phyloP scores from a whole-genome alignment of 2,888 invertebrate species.

The Saturnia pavonia region DNA sequence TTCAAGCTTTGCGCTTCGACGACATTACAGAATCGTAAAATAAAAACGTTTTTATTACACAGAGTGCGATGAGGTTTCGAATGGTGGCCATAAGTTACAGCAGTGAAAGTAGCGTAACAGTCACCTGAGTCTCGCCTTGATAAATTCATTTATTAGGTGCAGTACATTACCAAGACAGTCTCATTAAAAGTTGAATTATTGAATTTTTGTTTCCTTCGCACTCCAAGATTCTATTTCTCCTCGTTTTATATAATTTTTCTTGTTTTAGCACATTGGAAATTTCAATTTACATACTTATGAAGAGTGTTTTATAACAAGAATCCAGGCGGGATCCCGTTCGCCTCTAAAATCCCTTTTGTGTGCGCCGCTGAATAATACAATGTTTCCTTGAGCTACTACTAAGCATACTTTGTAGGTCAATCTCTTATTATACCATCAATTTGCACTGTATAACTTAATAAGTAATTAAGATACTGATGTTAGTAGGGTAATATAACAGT shows the following conservation, averaged over 20 bases:
- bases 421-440: background rate
- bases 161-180: conserved; percentile 13
- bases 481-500: too few relatives aligned
- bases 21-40: conserved; percentile 23
- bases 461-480: too few relatives aligned
- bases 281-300: conserved; percentile 22
- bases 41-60: conserved; percentile 18
- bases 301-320: conserved; percentile 1
- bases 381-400: background rate
- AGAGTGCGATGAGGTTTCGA: conserved; percentile 13
- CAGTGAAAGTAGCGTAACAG: background rate
- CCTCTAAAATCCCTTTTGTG: background rate
- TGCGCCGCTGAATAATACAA: background rate
- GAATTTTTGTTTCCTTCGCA: background rate
- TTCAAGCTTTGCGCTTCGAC: conserved; percentile 7
- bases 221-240: background rate
- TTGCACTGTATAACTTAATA: background rate
- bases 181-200: conserved; percentile 19
- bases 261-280: background rate
- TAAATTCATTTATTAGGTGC: background rate
- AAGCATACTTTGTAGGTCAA: background rate
- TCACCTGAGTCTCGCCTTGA: background rate
- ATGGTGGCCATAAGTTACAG: background rate
- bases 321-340: too few relatives aligned
- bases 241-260: conserved; percentile 17